Base-by-base conservation (phyloP, 2,797 vertebrate species). In the Xyrichtys novacula region DNA sequence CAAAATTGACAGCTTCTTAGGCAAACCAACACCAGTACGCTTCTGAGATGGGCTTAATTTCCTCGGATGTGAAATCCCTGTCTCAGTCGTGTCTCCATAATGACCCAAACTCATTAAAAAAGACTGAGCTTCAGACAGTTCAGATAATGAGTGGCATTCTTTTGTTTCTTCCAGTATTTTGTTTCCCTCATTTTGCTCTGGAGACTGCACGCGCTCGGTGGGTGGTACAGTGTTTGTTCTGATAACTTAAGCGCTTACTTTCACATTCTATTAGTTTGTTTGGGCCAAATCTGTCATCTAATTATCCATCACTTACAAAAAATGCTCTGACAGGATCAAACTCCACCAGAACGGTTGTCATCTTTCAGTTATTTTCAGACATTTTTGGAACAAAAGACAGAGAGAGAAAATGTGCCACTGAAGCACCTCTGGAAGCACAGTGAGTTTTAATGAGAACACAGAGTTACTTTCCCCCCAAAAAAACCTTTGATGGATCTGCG, bases 371-470 rank as follows among this genome's bases (percentile, higher is more conserved):
- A 22, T 50, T 42, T 43, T 52, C 14, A 58, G 56, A 32, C 11
- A 17, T 57, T 65, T 36, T 22, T 3, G 4, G 14, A 20, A 23
- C 2, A 7, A 44, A 5, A 43, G 23, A 14, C 17, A 40, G 15
- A n/a, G 15, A 48, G 25, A 39, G 19, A 42, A 15, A n/a, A 47
- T 16, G 12, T 23, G 36, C 28, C 23, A n/a, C 40, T 29, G 17
- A 47, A 17, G n/a, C 52, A 36, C 25, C 31, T 44, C 12, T 23
- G 47, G 17, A 53, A 60, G 7, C 25, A 20, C 6, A 15, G 22
- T 17, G 4, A n/a, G 34, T 55, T 54, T 54, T 61, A n/a, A 48
- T 48, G 49, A 61, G 22, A 65, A 26, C 15, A 64, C 29, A 19
- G 10, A 46, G 39, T 53, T 53, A 26, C 14, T n/a, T 11, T 67